Conservation (phyloP, 2,888 invertebrate genomes). For the Vesta saturnalis region DNA sequence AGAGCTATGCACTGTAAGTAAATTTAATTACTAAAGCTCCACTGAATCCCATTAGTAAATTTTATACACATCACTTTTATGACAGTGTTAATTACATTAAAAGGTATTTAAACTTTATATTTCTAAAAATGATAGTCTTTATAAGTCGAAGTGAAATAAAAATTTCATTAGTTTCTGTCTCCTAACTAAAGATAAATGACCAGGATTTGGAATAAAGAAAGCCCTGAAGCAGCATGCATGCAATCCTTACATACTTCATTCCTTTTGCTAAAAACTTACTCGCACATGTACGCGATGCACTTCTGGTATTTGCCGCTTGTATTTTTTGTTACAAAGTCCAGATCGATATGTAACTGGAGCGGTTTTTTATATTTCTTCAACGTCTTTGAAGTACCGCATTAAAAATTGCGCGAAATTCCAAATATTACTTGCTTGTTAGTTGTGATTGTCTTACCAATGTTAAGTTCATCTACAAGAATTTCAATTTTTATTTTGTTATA, state of each 20-base stretch:
- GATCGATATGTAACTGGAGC: constrained; percentile 63
- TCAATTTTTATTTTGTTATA: constrained; percentile 21
- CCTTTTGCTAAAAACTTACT: constrained; percentile 54
- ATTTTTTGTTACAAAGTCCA: constrained; percentile 51
- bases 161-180: constrained; percentile 15
- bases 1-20: neutral
- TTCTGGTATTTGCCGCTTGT: constrained; percentile 57
- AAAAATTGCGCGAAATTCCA: constrained; percentile 64
- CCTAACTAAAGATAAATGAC: constrained; percentile 9
- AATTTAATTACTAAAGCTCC: neutral
- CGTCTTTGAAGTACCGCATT: constrained; percentile 62
- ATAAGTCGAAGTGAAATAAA: constrained; percentile 4
- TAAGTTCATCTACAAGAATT: constrained; percentile 25
- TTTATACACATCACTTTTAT: neutral
- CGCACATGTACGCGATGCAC: constrained; percentile 59
- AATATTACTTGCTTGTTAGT: constrained; percentile 63
- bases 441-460: constrained; percentile 45
- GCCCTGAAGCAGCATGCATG: constrained; percentile 34
- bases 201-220: constrained; percentile 23
- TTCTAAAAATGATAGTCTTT: neutral
- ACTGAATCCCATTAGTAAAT: no score
- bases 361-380: constrained; percentile 53
- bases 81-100: constrained; percentile 1
- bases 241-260: constrained; percentile 55
- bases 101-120: neutral